Base-by-base conservation (phyloP, 2,113 vertebrate genomes). In the Apeltes quadracus region DNA sequence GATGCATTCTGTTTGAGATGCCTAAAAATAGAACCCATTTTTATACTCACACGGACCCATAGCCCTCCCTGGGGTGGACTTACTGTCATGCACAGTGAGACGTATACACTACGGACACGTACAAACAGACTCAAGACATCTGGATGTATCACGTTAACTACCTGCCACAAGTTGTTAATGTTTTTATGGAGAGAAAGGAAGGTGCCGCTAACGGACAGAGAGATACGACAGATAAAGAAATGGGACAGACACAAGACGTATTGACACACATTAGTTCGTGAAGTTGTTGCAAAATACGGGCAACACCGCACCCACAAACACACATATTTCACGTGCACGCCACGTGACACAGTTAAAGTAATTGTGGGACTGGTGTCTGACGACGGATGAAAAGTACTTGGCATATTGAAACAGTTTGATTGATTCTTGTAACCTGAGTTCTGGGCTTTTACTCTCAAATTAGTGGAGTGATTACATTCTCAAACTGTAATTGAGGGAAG, bases 1-100 rank as follows among this genome's bases (percentile, higher is more conserved):
- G 82, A 86, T 88, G 84, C 87, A 85, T 82, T 89, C 81, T 76
- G 86, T 82, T 87, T 83, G 78, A 86, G 69, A 81, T 67, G 62
- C 23, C 83, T 85, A 89, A 84, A 90, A 89, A 91, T 89, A 89
- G 88, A 82, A n/a, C 36, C 36, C 61, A 41, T 36, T 22, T 53
- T 36, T 68, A 63, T 50, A 62, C 74, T 75, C 64, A 59, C 44
- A 72, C 7, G 63, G 25, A 61, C 77, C 62, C 53, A 83, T 29
- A 82, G 63, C 53, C 72, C 48, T 87, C 84, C 84, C 83, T 63
- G 46, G 83, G 87, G 88, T 86, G 66, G 59, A 81, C 72, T 83
- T 75, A 79, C 84, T 89, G 83, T 71, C 72, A 79, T 69, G 73
- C 75, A 82, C 79, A 76, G 78, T 57, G 69, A 88, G 68, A 85